Evolutionary conservation across 2,113 vertebrate genomes (phyloP), one percentile per base, ranked within the genome.

Genomic region (Colius striatus): DNA sequence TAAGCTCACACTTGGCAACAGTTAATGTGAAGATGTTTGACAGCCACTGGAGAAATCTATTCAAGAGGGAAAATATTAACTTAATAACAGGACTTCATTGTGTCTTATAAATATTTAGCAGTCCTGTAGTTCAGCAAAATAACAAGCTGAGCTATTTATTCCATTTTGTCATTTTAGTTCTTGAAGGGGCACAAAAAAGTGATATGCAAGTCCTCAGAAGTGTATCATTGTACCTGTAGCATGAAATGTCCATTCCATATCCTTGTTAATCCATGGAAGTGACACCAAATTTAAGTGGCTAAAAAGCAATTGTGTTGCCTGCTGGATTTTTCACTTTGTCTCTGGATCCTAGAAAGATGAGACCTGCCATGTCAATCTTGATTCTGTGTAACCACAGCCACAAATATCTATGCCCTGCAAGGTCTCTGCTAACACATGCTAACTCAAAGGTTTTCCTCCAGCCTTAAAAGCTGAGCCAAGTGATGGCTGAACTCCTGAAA

Each of bases 1-100:
- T 91, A 94, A 94, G 57, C 72, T 94, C 71, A 75, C 77, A 76
- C 25, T 91, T 93, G 92, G 83, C 68, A 85, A 91, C 85, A 86
- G 68, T 92, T 74, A 94, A 81, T 83, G 80, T 96, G 96, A 94
- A 92, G 73, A 70, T 91, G 75, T 77, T 93, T 96, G 83, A 95
- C 88, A 93, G 70, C 45, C 84, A 45, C 84, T 95, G 76, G 87
- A 96, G 95, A 78, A 87, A 91, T 93, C 87, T 82, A 79, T 92
- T 78, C 82, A 90, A 83, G 71, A 78, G 74, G 88, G 89, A 84
- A 84, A 94, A 89, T 80, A 93, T 73, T 96, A 94, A 84, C 66
- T 96, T 84, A 77, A 68, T 63, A 95, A 47, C 74, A 92, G 62
- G 48, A 70, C 43, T 90, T 96, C 26, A 54, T 91, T 65, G 91